Percentiles rank a stretch among this genome's conserved stretches.
phyloP scores from a whole-genome alignment of 2,888 invertebrate species.

The Lasioglossum vierecki region DNA sequence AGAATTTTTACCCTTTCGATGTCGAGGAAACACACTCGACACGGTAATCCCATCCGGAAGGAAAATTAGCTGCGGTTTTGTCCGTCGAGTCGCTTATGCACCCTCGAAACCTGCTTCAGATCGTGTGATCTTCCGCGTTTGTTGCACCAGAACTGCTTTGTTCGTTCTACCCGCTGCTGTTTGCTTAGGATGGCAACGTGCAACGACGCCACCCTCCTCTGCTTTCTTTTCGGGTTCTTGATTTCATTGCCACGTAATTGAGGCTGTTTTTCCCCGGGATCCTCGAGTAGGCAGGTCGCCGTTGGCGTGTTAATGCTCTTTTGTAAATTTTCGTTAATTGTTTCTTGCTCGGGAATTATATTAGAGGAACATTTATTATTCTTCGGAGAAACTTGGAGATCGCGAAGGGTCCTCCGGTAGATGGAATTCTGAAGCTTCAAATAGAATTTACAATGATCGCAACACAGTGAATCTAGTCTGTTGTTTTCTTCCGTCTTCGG shows the following conservation, averaged over 20 bases:
- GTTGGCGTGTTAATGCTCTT: too few relatives aligned
- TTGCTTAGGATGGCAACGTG: not conserved
- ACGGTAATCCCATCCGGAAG: not conserved
- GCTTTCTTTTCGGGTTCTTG: constrained; percentile 2
- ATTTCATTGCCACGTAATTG: constrained; percentile 1
- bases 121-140: not conserved
- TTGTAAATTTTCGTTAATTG: not conserved
- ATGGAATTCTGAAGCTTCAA: too few relatives aligned
- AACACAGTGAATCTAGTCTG: not conserved
- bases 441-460: constrained; percentile 31
- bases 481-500: constrained; percentile 19
- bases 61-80: constrained; percentile 9
- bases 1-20: constrained; percentile 1
- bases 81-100: not conserved
- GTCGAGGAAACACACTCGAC: not conserved
- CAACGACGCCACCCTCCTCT: not conserved
- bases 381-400: not conserved
- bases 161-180: not conserved
- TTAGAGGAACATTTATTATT: not conserved
- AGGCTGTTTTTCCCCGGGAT: not conserved
- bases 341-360: not conserved
- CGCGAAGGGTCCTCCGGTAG: too few relatives aligned
- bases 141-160: not conserved
- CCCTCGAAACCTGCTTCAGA: not conserved
- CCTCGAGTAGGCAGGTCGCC: not conserved